Evolutionary conservation across 2,113 vertebrate species (phyloP), one percentile per base, ranked within the genome.

Genomic region (Benitochromis conjunctus): DNA sequence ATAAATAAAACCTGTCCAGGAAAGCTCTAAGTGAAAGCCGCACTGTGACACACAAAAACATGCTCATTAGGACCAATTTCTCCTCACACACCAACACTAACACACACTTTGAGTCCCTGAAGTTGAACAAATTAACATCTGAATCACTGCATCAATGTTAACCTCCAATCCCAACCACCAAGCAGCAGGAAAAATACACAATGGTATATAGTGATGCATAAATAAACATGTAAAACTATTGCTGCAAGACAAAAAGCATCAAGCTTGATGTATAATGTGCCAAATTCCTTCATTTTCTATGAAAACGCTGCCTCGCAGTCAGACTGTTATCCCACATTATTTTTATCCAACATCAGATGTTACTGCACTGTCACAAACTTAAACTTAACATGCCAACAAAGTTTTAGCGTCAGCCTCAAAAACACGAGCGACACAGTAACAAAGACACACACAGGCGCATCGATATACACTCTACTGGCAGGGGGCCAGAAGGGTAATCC

Each of bases 211-310:
- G 55, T 14, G 55, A 57, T 57, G 55, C 55, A 57, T 21, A 57
- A 57, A 57, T 57, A 57, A 14, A 57, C 1, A 0, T 57, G 55
- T 56, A 14, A 26, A 7, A 56, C 24, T 56, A 56, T 7, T 56
- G 54, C 0, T 56, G 21, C 21, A 26, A 56, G 6, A 56, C 54
- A 7, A 56, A 4, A 56, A 24, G 3, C 21, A 56, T 7, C 0
- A 0, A 56, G 6, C 55, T 4, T 56, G 11, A 4, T 1, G 55
- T 24, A 26, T 13, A 57, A 26, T 1, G 0, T 57, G 24, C 55
- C 12, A 57, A 26, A 26, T 13, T 57, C 24, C 0, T 57, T 26
- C 55, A 26, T 3, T 57, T 57, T 57, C 55, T 57, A 57, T 57
- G 55, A 5, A 14, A 57, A 26, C 26, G 26, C 26, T 26, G 55